A percentile compares a stretch with the other conserved stretches of the same genome.
phyloP scores from a whole-genome alignment of 2,888 invertebrate genomes.

The Agonopterix heracliana region DNA sequence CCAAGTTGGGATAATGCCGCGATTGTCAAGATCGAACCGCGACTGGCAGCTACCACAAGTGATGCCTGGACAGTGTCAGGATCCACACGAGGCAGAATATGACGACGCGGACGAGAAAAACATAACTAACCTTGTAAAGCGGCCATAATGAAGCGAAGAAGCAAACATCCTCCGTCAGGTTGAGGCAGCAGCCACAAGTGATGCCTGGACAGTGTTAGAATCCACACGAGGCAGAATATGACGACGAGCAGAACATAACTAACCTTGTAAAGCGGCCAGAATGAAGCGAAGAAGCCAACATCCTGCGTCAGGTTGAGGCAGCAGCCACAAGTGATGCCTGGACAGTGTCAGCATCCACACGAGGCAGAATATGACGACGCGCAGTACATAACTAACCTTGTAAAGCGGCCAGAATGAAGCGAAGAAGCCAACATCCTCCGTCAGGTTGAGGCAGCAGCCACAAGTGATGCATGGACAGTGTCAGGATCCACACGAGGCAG shows the following conservation, averaged over 20 bases:
- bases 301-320: constrained; percentile 99
- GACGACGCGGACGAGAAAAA: too few species aligned
- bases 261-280: constrained; percentile 97
- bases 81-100: constrained; percentile 95
- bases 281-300: constrained; percentile 98
- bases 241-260: constrained; percentile 85
- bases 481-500: constrained; percentile 91
- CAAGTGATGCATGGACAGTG: constrained; percentile 93
- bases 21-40: constrained; percentile 70
- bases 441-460: constrained; percentile 99
- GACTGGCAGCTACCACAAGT: constrained; percentile 98
- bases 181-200: constrained; percentile 99
- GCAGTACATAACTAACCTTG: constrained; percentile 83
- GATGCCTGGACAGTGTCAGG: constrained; percentile 90
- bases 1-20: too few species aligned
- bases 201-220: constrained; percentile 89
- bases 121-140: constrained; percentile 83
- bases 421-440: constrained; percentile 99
- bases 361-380: constrained; percentile 92
- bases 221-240: constrained; percentile 94
- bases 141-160: constrained; percentile 99
- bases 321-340: constrained; percentile 96
- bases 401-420: constrained; percentile 99
- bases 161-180: constrained; percentile 98
- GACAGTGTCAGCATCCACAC: constrained; percentile 93